Conservation (phyloP, 2,797 vertebrate genomes). For the Muscicapa comitata region DNA sequence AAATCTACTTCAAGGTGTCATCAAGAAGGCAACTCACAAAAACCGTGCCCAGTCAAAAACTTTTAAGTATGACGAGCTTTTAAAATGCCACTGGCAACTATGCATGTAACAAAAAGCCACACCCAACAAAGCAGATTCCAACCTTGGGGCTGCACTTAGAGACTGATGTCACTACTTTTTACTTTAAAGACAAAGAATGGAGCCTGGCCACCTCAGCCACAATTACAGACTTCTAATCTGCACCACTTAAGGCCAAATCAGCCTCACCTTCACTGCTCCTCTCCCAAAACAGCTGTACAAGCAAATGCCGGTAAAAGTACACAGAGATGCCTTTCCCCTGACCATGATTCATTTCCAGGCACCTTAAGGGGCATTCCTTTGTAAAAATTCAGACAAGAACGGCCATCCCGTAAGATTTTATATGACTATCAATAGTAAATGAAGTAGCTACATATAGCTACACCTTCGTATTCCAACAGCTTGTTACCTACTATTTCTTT, state of each 20-base stretch:
- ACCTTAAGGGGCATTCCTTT: neutral
- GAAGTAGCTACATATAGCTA: neutral
- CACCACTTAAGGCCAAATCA: neutral
- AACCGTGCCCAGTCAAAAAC: neutral
- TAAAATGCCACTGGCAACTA: neutral
- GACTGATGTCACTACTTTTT: neutral
- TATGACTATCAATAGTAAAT: neutral
- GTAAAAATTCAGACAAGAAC: neutral
- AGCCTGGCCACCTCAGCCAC: neutral
- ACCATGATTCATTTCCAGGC: neutral
- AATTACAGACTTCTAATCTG: neutral
- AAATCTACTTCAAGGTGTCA: neutral
- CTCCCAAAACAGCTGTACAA: neutral
- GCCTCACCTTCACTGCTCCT: neutral
- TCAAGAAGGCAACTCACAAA: neutral
- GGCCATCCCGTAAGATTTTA: neutral
- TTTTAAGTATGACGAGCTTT: neutral
- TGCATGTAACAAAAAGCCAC: constrained; percentile 1
- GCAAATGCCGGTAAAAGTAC: neutral
- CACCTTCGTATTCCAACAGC: neutral
- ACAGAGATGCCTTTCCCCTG: neutral
- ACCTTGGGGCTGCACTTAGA: neutral
- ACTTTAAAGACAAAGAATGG: neutral
- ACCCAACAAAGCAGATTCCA: neutral
- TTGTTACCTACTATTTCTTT: neutral